A percentile compares a stretch with the other conserved stretches of the same genome.
Conservation (phyloP, 2,113 vertebrate genomes). For the Grus americana region DNA sequence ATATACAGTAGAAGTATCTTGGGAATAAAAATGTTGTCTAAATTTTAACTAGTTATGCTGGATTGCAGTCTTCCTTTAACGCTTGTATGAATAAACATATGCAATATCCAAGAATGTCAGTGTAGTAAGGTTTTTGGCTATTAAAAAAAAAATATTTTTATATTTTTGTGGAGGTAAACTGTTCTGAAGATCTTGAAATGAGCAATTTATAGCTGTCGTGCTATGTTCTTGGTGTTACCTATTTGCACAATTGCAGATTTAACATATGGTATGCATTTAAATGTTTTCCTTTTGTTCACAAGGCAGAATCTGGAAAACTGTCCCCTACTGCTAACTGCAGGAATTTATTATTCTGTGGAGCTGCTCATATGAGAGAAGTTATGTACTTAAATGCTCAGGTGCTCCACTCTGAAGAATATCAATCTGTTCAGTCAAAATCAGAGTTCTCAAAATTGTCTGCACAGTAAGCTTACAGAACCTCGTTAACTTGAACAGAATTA, state of each 20-base stretch:
- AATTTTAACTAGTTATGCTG: not conserved
- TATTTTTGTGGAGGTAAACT: not conserved
- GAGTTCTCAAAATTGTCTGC: not conserved
- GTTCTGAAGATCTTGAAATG: not conserved
- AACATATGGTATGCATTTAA: not conserved
- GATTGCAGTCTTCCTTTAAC: not conserved
- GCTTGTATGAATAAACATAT: not conserved
- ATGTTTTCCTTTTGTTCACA: not conserved
- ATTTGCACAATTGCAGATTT: not conserved
- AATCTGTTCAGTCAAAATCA: not conserved
- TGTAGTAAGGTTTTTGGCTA: not conserved
- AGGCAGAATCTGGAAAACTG: not conserved
- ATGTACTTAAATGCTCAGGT: not conserved
- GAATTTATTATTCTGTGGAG: not conserved
- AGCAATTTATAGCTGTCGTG: not conserved
- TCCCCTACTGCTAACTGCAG: not conserved
- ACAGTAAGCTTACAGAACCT: not conserved
- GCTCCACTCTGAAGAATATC: not conserved
- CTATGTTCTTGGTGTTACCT: not conserved
- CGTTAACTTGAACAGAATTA: accelerated
- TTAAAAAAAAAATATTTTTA: not conserved
- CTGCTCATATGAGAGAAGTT: not conserved
- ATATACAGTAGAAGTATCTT: not conserved
- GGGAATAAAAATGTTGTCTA: not conserved
- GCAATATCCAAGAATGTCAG: not conserved